Conservation (phyloP, 2,113 vertebrate species). For the Gymnobelideus leadbeateri region DNA sequence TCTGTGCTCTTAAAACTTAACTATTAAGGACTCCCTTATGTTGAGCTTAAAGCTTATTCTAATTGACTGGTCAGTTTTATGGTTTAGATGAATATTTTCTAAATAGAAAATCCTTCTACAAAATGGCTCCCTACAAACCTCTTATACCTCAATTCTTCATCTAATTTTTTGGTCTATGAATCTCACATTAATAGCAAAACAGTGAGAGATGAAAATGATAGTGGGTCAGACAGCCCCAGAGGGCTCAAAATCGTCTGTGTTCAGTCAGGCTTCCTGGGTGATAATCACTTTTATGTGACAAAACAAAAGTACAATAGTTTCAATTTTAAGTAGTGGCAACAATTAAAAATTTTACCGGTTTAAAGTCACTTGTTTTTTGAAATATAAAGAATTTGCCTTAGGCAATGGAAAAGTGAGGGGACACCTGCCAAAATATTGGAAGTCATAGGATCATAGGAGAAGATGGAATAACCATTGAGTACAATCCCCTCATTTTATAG, state of each 20-base stretch:
- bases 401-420: background rate
- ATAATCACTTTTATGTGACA: slow-evolving; percentile 34
- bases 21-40: slow-evolving; percentile 16
- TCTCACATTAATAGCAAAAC: slow-evolving; percentile 56
- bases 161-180: slow-evolving; percentile 54
- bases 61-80: slow-evolving; percentile 21
- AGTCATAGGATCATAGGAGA: background rate
- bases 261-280: slow-evolving; percentile 72
- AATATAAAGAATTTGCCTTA: slow-evolving; percentile 12
- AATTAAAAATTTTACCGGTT: background rate
- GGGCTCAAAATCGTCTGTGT: slow-evolving; percentile 56
- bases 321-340: background rate
- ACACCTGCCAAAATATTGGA: slow-evolving; percentile 12
- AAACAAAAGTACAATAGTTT: background rate
- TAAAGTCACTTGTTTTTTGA: slow-evolving; percentile 9
- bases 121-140: slow-evolving; percentile 59
- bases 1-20: background rate
- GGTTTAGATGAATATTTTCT: background rate
- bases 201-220: slow-evolving; percentile 78
- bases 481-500: background rate
- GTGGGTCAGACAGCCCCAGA: slow-evolving; percentile 77
- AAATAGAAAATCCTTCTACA: background rate
- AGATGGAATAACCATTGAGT: background rate
- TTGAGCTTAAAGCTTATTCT: slow-evolving; percentile 6
- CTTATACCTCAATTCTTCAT: slow-evolving; percentile 51